Percentiles rank a stretch among this genome's conserved stretches.
Evolutionary conservation across 2,888 invertebrate species (phyloP).

Genomic region (Drosophila testacea): DNA sequence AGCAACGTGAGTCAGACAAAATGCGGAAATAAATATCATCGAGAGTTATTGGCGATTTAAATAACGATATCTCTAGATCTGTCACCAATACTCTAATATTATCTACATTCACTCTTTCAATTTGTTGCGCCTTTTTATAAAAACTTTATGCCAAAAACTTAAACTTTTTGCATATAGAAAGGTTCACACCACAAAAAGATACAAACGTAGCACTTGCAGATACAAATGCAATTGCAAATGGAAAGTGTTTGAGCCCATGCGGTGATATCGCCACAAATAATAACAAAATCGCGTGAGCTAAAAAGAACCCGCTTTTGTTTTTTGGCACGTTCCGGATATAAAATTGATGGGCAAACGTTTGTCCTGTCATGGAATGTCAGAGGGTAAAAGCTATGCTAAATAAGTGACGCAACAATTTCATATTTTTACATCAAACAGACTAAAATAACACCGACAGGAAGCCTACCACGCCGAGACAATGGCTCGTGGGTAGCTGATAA

Average conservation of each 20-base stretch:
- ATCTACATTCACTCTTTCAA: constrained; percentile 14
- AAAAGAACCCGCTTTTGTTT: constrained; percentile 8
- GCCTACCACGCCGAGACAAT: neutral
- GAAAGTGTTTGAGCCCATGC: constrained; percentile 6
- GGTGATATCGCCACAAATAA: constrained; percentile 50
- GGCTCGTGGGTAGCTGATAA: constrained; percentile 43
- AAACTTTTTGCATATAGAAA: constrained; percentile 8
- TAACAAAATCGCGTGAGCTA: constrained; percentile 46
- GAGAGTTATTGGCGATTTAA: neutral
- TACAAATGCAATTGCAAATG: constrained; percentile 36
- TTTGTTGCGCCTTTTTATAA: constrained; percentile 14
- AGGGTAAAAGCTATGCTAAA: constrained; percentile 46
- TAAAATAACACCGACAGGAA: constrained; percentile 10
- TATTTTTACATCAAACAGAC: constrained; percentile 59
- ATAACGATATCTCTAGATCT: neutral
- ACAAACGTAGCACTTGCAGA: constrained; percentile 25
- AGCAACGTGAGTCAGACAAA: neutral
- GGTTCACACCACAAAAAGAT: constrained; percentile 23
- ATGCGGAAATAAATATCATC: neutral
- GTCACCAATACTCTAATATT: neutral
- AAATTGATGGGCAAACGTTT: constrained; percentile 19
- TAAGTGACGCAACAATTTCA: constrained; percentile 64
- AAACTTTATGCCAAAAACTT: too few relatives aligned
- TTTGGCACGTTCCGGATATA: constrained; percentile 51
- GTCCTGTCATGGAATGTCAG: constrained; percentile 43